Percentiles rank a stretch among this genome's conserved stretches.
phyloP scores from a whole-genome alignment of 1,140 invertebrate genomes.

The Brachionus rubens region DNA sequence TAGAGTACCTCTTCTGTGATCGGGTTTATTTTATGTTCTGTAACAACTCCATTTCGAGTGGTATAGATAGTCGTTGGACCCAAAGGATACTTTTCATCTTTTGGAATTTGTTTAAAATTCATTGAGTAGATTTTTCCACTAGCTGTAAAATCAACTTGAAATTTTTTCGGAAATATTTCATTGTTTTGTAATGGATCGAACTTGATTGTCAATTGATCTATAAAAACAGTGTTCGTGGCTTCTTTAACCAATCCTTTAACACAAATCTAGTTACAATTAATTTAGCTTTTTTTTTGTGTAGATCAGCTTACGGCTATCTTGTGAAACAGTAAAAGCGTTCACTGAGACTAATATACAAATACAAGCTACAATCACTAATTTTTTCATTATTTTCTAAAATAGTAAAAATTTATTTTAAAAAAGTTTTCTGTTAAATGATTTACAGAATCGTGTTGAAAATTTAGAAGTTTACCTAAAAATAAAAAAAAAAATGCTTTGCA shows the following conservation, averaged over 20 bases:
- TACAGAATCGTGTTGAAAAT: too few species aligned
- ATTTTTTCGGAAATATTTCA: neutral
- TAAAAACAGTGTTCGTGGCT: neutral
- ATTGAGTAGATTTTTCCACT: neutral
- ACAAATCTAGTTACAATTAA: too few species aligned
- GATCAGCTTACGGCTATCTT: too few species aligned
- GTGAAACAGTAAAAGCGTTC: too few species aligned
- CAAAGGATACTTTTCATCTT: constrained; percentile 8
- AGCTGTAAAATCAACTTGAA: neutral
- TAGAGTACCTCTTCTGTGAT: neutral
- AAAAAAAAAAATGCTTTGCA: too few species aligned
- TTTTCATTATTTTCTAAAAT: too few species aligned
- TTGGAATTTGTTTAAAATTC: constrained; percentile 2
- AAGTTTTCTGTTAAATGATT: too few species aligned
- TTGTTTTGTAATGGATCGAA: neutral
- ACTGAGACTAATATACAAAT: too few species aligned
- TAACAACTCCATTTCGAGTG: neutral
- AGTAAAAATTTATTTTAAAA: too few species aligned
- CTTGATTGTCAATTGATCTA: neutral
- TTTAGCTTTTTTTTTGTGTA: too few species aligned
- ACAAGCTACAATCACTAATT: too few species aligned
- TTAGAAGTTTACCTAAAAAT: too few species aligned
- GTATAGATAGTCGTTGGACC: neutral
- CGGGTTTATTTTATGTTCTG: neutral
- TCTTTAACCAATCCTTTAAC: neutral